phyloP scores from a whole-genome alignment of 2,888 invertebrate genomes.

The Dynastes tityus region DNA sequence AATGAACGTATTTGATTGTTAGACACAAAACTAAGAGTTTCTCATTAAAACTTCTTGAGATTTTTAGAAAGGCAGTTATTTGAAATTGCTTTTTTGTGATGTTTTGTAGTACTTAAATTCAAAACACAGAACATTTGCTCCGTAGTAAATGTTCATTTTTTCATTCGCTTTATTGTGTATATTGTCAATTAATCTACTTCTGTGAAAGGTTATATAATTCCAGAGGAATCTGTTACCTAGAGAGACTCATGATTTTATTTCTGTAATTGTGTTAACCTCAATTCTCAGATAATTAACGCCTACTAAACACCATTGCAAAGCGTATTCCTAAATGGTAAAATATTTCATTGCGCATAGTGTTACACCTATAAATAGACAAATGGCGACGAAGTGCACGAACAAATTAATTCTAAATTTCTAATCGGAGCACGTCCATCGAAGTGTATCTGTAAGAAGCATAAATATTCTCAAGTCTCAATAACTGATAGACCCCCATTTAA shows the following conservation, averaged over 20 bases:
- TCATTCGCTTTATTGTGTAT: no score
- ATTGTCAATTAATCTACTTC: no score
- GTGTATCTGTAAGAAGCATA: constrained; percentile 17
- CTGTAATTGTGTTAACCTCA: not conserved
- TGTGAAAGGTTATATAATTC: no score
- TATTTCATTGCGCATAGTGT: constrained; percentile 9
- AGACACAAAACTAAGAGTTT: no score
- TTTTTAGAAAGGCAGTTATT: no score
- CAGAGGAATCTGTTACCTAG: not conserved
- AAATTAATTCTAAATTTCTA: constrained; percentile 29
- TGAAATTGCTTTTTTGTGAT: no score
- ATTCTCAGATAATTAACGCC: not conserved
- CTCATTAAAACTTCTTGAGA: no score
- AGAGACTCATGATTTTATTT: not conserved
- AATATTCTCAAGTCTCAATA: constrained; percentile 6
- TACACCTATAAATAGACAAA: not conserved
- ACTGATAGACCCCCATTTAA: constrained; percentile 2
- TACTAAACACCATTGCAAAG: not conserved
- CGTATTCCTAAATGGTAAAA: not conserved
- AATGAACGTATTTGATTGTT: no score
- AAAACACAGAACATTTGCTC: no score
- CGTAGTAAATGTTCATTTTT: no score
- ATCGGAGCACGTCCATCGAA: constrained; percentile 32
- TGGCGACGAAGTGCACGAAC: constrained; percentile 11
- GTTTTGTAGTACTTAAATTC: no score